Evolutionary conservation across 2,797 vertebrate species (phyloP), one percentile per base, ranked within the genome.

Genomic region (Erpetoichthys calabaricus): DNA sequence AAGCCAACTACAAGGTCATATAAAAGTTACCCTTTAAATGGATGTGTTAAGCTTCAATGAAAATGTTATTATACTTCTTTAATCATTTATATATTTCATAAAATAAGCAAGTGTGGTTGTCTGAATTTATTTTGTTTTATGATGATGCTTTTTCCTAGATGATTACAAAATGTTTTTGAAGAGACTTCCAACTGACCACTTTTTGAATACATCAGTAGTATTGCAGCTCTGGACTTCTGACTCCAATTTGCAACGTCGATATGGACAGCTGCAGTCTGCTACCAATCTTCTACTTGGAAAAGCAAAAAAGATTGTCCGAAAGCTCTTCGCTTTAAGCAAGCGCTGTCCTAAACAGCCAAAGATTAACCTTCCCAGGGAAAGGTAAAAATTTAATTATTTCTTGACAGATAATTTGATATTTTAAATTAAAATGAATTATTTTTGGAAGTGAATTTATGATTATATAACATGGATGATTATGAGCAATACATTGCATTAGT

Each of bases 261-360:
- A 90, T 56, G 79, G 87, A 62, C 89, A 92, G 74, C 73, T 98
- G 76, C 87, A 90, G 63, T 75, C 80, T 64, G 85, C 81, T 73
- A 72, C 89, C 51, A 86, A 88, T 65, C 66, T 88, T 63, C 81
- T 95, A 1, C 72, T 86, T 61, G 79, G 79, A 61, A 98, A 97
- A 77, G 87, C 84, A 47, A 89, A 88, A 60, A 88, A 92, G 59
- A 85, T 92, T 2, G 73, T 96, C 66, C 89, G 88, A 61, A 88
- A 95, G 46, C 86, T 98, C 69, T 97, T 97, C 79, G 91, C 91
- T 56, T 85, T 98, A 68, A 94, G 93, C 80, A 97, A 97, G 67
- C 91, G 87, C 66, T 98, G 95, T 74, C 90, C 81, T 42, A 86
- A 86, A 63, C 93, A 92, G 41, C 93, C 94, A 46, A 86, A 65